Conservation (phyloP, 2,113 vertebrate species). For the Nerophis ophidion region DNA sequence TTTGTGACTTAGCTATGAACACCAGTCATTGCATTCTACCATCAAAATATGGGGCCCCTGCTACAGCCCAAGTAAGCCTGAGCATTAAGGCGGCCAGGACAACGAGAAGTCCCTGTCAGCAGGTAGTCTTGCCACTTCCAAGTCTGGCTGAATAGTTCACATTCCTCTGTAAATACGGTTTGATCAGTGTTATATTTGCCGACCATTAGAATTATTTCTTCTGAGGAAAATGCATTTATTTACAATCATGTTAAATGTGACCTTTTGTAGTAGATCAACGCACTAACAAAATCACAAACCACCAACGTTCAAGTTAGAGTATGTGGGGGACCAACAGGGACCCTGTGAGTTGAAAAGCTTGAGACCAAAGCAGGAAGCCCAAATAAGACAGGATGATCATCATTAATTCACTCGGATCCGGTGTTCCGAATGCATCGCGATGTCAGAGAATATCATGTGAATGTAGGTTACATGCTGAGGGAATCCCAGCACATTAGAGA, state of each 20-base stretch:
- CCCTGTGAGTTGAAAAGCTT: background rate
- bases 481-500: conserved; percentile 8
- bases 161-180: too few species aligned
- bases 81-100: too few species aligned
- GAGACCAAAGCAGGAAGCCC: conserved; percentile 13
- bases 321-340: background rate
- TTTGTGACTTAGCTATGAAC: too few species aligned
- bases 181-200: too few species aligned
- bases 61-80: too few species aligned
- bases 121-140: too few species aligned
- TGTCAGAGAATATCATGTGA: background rate
- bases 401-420: conserved; percentile 38
- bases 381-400: conserved; percentile 37
- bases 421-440: conserved; percentile 21
- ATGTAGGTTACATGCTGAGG: conserved; percentile 28
- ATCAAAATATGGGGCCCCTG: too few species aligned
- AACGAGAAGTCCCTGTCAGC: too few species aligned
- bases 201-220: too few species aligned
- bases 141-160: too few species aligned
- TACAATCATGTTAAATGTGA: background rate
- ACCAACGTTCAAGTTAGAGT: background rate
- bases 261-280: background rate
- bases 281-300: background rate
- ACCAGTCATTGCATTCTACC: too few species aligned
- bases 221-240: background rate